Conservation (phyloP, 2,797 vertebrate genomes). For the Sebastes taczanowskii region DNA sequence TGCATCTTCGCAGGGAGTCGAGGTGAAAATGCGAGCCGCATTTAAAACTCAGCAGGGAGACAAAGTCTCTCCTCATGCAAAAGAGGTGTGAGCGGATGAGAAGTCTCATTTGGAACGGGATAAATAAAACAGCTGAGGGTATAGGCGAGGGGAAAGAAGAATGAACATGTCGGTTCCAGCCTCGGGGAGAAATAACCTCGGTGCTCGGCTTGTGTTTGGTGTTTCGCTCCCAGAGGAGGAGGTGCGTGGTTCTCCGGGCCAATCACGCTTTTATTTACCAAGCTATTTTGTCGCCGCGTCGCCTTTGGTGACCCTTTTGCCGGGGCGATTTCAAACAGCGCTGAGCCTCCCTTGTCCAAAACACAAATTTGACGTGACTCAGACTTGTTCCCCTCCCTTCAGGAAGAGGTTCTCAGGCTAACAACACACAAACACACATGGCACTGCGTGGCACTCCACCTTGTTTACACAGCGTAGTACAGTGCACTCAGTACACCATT, state of each 20-base stretch:
- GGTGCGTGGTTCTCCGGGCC: conserved; percentile 37
- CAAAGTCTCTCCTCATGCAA: conserved; percentile 37
- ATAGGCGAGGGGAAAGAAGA: conserved; percentile 19
- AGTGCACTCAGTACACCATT: not conserved
- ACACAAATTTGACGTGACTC: conserved; percentile 38
- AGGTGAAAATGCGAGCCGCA: conserved; percentile 59
- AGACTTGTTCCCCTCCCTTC: conserved; percentile 5
- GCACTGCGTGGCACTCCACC: not conserved
- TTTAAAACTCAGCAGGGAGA: conserved; percentile 57
- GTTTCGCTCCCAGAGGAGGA: conserved; percentile 59
- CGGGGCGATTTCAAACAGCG: conserved; percentile 3
- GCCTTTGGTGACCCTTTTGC: conserved; percentile 41
- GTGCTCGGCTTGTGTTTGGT: conserved; percentile 40
- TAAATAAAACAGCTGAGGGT: conserved; percentile 45
- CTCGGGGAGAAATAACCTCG: conserved; percentile 50
- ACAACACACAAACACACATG: not conserved
- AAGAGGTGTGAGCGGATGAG: conserved; percentile 49
- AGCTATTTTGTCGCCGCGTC: conserved; percentile 39
- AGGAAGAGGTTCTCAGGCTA: not conserved
- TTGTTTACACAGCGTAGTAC: conserved; percentile 13
- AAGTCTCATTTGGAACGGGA: conserved; percentile 49
- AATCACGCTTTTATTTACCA: conserved; percentile 49
- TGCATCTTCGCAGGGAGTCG: conserved; percentile 29
- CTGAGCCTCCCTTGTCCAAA: conserved; percentile 19
- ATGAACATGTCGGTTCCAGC: conserved; percentile 39